Evolutionary conservation across 1,140 invertebrate species (phyloP).

Genomic region (Trinorchestia longiramus): DNA sequence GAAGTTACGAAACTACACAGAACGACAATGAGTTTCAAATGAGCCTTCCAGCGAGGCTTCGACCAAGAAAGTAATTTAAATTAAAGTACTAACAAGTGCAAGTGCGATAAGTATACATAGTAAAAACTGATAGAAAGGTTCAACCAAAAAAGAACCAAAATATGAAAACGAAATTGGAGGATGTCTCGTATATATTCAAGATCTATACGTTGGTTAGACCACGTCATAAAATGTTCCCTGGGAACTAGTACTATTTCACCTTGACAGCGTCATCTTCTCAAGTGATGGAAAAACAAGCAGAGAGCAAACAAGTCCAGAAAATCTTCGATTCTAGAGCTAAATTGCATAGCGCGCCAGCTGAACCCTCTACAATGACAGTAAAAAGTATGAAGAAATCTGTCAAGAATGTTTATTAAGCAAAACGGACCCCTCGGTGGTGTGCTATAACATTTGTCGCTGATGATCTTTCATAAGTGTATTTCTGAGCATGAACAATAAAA

Average conservation of each 20-base stretch:
- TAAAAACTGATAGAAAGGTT: neutral
- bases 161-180: neutral
- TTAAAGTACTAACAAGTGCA: neutral
- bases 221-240: neutral
- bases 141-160: neutral
- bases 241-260: neutral
- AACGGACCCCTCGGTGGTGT: neutral
- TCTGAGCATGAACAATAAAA: neutral
- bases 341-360: neutral
- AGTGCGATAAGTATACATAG: neutral
- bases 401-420: neutral
- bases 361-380: neutral
- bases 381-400: neutral
- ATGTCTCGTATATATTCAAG: neutral
- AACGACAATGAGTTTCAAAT: too few relatives aligned
- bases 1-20: neutral
- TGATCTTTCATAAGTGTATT: too few relatives aligned
- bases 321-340: neutral
- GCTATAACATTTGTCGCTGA: too few relatives aligned
- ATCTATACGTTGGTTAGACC: neutral
- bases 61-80: neutral
- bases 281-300: neutral
- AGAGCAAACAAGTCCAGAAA: neutral
- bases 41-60: neutral
- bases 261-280: neutral